Base-by-base conservation (phyloP, 2,113 vertebrate genomes). In the Engraulis encrasicolus region DNA sequence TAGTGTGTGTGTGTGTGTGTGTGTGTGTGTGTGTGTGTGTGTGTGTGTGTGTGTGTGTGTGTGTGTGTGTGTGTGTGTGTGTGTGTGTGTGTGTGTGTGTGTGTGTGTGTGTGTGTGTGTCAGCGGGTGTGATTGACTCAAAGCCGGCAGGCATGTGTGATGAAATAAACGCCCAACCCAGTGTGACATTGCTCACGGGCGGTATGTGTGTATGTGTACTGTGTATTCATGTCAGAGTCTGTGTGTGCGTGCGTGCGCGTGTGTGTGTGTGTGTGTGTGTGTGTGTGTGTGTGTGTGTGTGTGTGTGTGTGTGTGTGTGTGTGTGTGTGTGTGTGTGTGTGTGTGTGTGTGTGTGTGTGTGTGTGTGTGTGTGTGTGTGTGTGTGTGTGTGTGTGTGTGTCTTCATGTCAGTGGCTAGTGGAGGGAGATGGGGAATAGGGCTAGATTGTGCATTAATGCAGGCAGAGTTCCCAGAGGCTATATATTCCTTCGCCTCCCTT, bases 261-360 rank as follows among this genome's bases (percentile, higher is more conserved):
- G 79, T 61, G 36, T 20, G 78, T 66, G 36, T 20, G 37, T 71
- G 34, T 11, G 17, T 58, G 58, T 81, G 54, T 36, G 31, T 50
- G 71, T 34, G 31, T 45, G 45, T 78, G 79, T 19, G 37, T 54
- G 74, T 61, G 52, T 15, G 12, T 78, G 81, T 48, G 78, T 50
- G 79, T 37, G 49, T 78, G 45, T 83, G 82, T 78, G 78, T 48
- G 83, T 71, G 83, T 61, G 79, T 84, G 79, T 78, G 38, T 84
- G 38, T 77, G 45, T 77, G 78, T 81, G 23, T 49, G 38, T 80
- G 78, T 71, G 52, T 80, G 79, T 34, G 6, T 52, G 83, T 38
- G 81, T 80, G 71, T 74, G 81, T 84, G 78, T 84, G 78, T 80
- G 78, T 40, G 2, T n/a, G n/a, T n/a, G n/a, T n/a, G n/a, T n/a